phyloP scores from a whole-genome alignment of 2,888 invertebrate genomes.

The Drosophila sordidula region DNA sequence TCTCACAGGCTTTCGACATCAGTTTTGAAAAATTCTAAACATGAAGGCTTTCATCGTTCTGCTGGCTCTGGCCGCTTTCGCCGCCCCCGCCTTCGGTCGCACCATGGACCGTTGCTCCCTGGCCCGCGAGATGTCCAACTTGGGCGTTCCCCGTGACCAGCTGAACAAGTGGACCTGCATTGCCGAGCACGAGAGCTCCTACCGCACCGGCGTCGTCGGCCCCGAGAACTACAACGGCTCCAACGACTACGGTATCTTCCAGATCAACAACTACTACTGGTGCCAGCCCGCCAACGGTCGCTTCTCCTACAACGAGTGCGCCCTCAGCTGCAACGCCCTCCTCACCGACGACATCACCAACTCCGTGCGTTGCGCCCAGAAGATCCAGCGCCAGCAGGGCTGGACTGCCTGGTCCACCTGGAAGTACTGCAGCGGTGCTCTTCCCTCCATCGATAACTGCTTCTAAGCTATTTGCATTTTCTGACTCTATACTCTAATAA shows the following conservation, averaged over 20 bases:
- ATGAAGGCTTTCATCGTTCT: slow-evolving; percentile 49
- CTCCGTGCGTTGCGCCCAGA: slow-evolving; percentile 49
- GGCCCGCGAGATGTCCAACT: slow-evolving; percentile 67
- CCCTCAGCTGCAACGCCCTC: too few species aligned
- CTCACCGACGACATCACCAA: too few species aligned
- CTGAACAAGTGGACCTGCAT: slow-evolving; percentile 74
- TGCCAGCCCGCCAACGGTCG: slow-evolving; percentile 70
- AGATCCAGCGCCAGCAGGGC: slow-evolving; percentile 69
- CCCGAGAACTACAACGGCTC: slow-evolving; percentile 85
- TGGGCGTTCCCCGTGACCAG: slow-evolving; percentile 67
- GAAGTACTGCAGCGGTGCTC: slow-evolving; percentile 53
- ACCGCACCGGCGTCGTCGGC: slow-evolving; percentile 85
- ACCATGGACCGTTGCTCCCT: slow-evolving; percentile 69
- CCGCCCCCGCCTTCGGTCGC: slow-evolving; percentile 59
- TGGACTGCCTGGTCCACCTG: slow-evolving; percentile 75
- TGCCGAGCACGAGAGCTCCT: slow-evolving; percentile 72
- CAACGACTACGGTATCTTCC: slow-evolving; percentile 82
- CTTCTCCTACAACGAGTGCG: slow-evolving; percentile 74
- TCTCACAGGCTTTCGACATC: slow-evolving; percentile 14
- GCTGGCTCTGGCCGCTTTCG: slow-evolving; percentile 47
- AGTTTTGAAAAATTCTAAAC: slow-evolving; percentile 33
- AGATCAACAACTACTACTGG: slow-evolving; percentile 82
- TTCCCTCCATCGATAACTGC: slow-evolving; percentile 56
- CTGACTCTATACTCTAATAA: slow-evolving; percentile 7
- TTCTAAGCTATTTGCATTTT: slow-evolving; percentile 60